Percentiles rank a stretch among this genome's conserved stretches.
Conservation (phyloP, 2,888 invertebrate species). For the Phortica magna region DNA sequence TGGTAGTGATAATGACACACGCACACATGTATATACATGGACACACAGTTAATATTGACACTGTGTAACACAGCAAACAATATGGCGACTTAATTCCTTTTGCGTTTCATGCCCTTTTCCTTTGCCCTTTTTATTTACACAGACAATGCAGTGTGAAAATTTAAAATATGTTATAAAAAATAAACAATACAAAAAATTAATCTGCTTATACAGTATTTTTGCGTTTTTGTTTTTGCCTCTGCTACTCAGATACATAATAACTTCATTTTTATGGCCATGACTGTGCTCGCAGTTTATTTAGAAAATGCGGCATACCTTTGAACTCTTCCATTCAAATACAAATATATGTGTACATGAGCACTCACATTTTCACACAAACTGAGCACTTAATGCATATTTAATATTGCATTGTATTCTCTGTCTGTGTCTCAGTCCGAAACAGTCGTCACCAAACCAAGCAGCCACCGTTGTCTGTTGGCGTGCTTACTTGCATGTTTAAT, state of each 20-base stretch:
- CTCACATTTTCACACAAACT: background rate
- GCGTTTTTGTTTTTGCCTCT: background rate
- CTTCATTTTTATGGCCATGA: background rate
- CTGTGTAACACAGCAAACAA: constrained; percentile 24
- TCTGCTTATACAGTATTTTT: background rate
- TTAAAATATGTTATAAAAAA: no score
- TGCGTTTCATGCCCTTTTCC: constrained; percentile 2
- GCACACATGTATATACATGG: background rate
- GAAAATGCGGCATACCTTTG: background rate
- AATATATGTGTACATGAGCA: no score
- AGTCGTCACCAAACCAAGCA: background rate
- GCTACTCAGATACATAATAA: background rate
- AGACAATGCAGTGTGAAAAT: background rate
- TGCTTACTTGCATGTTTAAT: background rate
- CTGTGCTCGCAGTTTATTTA: background rate
- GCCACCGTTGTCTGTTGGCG: background rate
- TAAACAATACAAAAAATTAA: no score
- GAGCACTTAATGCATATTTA: background rate
- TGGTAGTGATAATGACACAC: background rate
- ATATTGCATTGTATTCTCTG: background rate
- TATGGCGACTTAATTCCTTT: constrained; percentile 11
- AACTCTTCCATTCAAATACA: no score
- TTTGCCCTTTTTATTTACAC: background rate
- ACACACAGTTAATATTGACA: constrained; percentile 21
- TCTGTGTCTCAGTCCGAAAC: background rate